phyloP scores from a whole-genome alignment of 2,888 invertebrate species.

The Diloba caeruleocephala region DNA sequence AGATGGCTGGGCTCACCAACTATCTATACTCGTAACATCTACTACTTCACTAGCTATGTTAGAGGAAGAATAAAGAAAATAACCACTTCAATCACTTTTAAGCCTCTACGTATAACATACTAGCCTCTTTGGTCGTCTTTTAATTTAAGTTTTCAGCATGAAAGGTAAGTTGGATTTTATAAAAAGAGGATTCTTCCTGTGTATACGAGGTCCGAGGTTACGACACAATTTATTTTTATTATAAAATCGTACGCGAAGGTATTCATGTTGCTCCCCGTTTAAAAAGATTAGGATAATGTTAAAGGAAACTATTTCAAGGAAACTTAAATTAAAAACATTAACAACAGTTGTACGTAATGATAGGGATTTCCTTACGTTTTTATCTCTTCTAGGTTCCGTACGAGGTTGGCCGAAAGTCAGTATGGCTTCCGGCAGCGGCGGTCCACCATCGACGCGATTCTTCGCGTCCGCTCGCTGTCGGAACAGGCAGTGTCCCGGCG shows the following conservation, averaged over 20 bases:
- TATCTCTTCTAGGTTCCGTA: too few relatives aligned
- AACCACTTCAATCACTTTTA: constrained; percentile 35
- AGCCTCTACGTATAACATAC: constrained; percentile 17
- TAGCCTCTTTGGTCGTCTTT: constrained; percentile 22
- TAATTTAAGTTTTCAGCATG: constrained; percentile 38
- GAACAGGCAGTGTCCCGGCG: too few relatives aligned
- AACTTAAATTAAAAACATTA: too few relatives aligned
- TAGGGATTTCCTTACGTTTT: too few relatives aligned
- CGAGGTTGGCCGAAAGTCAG: too few relatives aligned
- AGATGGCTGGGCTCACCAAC: constrained; percentile 74
- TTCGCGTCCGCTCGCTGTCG: too few relatives aligned
- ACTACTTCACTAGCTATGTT: constrained; percentile 34
- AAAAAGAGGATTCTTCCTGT: constrained; percentile 36
- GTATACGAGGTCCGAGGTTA: constrained; percentile 36
- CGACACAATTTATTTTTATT: constrained; percentile 41
- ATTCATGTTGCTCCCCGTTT: constrained; percentile 19
- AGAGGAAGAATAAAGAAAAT: constrained; percentile 13
- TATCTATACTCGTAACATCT: constrained; percentile 52
- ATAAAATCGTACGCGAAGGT: constrained; percentile 31
- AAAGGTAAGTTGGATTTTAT: constrained; percentile 29
- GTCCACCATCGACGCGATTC: too few relatives aligned
- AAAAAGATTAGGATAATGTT: constrained; percentile 21
- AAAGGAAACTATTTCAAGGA: constrained; percentile 12
- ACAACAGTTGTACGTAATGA: too few relatives aligned
- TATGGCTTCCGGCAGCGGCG: too few relatives aligned